Evolutionary conservation across 2,113 vertebrate genomes (phyloP).

Genomic region (Loxodonta africana): DNA sequence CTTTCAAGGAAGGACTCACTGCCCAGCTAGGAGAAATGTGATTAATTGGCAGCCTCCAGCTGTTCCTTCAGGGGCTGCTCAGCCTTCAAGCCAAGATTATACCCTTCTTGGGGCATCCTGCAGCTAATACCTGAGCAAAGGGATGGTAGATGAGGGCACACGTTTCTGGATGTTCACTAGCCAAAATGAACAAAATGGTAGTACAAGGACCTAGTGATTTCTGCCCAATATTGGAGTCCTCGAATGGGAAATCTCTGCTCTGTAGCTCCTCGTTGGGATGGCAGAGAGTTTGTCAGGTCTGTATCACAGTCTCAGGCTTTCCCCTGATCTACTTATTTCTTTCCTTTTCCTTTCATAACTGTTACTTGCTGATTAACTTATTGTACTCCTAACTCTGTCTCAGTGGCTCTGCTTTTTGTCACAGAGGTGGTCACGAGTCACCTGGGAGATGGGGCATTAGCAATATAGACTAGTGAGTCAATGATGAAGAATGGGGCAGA

Average conservation of each 20-base stretch:
- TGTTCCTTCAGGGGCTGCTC: neutral
- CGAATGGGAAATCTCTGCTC: neutral
- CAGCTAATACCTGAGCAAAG: neutral
- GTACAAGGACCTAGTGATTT: neutral
- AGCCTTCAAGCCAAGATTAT: neutral
- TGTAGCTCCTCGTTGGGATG: neutral
- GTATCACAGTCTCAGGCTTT: neutral
- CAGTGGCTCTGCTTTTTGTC: neutral
- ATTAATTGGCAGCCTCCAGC: neutral
- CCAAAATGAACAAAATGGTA: neutral
- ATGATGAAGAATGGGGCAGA: neutral
- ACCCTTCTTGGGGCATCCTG: neutral
- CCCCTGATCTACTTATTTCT: neutral
- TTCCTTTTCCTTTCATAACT: neutral
- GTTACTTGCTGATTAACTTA: neutral
- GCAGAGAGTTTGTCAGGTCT: neutral
- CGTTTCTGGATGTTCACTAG: neutral
- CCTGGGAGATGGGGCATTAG: neutral
- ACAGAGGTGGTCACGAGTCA: neutral
- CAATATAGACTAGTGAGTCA: neutral
- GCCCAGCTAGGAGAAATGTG: neutral
- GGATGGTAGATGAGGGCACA: neutral
- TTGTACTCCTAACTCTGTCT: neutral
- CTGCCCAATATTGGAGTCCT: neutral
- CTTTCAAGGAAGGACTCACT: neutral